A percentile compares a stretch with the other conserved stretches of the same genome.
Evolutionary conservation across 2,888 invertebrate genomes (phyloP).

Genomic region (Drosophila colorata): DNA sequence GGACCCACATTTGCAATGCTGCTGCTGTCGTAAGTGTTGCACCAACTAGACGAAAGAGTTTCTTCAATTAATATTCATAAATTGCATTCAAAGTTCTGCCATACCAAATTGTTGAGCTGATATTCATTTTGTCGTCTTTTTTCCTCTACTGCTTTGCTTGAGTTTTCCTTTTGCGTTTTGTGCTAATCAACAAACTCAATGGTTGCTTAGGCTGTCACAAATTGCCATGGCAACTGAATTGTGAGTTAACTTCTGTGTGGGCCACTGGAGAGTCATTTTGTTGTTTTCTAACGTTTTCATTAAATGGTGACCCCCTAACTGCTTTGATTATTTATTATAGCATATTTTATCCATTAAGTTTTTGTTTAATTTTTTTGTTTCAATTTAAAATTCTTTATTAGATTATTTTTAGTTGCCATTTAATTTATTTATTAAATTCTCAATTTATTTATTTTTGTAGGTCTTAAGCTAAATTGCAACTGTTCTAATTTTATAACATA

Average conservation of each 20-base stretch:
- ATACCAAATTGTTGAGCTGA: constrained; percentile 59
- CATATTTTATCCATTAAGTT: not conserved
- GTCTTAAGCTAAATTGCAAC: too few species aligned
- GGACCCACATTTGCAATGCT: constrained; percentile 63
- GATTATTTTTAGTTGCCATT: too few species aligned
- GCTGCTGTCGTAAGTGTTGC: constrained; percentile 47
- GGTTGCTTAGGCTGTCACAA: constrained; percentile 28
- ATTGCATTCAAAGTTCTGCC: not conserved
- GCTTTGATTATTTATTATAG: too few species aligned
- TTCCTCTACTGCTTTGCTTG: not conserved
- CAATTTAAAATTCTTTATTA: not conserved
- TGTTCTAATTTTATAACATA: too few species aligned
- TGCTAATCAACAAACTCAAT: constrained; percentile 25
- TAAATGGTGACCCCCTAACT: not conserved
- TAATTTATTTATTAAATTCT: too few species aligned
- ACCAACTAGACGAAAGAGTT: constrained; percentile 46
- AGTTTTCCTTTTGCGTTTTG: constrained; percentile 1
- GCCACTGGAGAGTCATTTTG: constrained; percentile 42
- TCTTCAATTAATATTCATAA: accelerated
- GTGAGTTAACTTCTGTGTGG: constrained; percentile 49
- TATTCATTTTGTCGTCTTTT: constrained; percentile 55
- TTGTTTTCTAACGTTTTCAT: constrained; percentile 2
- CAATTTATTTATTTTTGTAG: too few species aligned
- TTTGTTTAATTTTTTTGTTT: not conserved
- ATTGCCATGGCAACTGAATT: constrained; percentile 27